Evolutionary conservation across 2,113 vertebrate species (phyloP), one percentile per base, ranked within the genome.

Genomic region (Collichthys lucidus): DNA sequence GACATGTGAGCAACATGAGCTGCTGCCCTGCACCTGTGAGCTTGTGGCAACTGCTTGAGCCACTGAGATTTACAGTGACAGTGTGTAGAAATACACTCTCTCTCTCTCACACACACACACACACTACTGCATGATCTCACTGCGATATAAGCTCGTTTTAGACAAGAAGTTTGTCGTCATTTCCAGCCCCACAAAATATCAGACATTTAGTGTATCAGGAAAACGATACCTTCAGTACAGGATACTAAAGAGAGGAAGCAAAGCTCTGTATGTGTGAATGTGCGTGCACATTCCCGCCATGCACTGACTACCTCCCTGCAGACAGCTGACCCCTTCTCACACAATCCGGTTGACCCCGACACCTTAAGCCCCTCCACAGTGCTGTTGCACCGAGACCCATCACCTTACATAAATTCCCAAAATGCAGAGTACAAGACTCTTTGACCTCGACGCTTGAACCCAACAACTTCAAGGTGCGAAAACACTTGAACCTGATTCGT

Each of bases 1-100:
- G 83, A 74, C 77, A 61, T 76, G 61, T 67, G 49, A 76, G 79
- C 63, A 85, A 77, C 59, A 77, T 46, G 82, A 91, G 74, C 73
- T 66, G 40, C 9, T 31, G 29, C 59, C 11, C 55, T 12, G 17
- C 89, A 87, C 80, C 78, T 88, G 82, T 87, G 88, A 66, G 67
- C 52, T 79, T 40, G 0, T 24, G 61, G 68, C 73, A 87, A 77
- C 74, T 84, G 84, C n/a, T 40, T 42, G 24, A 79, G 69, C 68
- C 19, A 10, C 14, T 53, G 55, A 84, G 85, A 88, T 86, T 81
- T 88, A 83, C 69, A 35, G 29, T 46, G 74, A 79, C 74, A 77
- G 55, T 14, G 68, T 60, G 29, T 64, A 31, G 42, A 86, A 84
- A 82, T 79, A 74, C 49, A 4, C 46, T 15, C 46, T 4, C 46